A percentile compares a stretch with the other conserved stretches of the same genome.
These are phyloP conservation scores for Axis porcinus DNA, from an alignment of 2,113 vertebrate species.

Conservation along the genomic window DNA sequence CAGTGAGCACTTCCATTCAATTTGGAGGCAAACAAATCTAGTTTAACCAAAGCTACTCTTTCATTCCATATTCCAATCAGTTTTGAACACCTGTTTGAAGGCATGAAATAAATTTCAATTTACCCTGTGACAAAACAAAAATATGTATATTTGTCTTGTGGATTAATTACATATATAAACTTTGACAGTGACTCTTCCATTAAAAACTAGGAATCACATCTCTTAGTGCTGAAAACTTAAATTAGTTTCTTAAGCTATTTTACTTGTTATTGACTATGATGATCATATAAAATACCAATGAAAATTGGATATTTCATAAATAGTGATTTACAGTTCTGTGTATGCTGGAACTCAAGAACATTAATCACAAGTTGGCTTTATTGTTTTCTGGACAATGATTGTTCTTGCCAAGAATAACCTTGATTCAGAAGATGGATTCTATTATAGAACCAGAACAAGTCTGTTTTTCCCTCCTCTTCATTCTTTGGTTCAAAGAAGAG, in stretches of 20 bases:
- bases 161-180: conserved; percentile 28
- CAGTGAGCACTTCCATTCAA: not conserved
- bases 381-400: conserved; percentile 26
- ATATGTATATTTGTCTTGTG: not conserved
- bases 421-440: not conserved
- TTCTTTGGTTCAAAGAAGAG: not conserved
- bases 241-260: conserved; percentile 38
- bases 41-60: not conserved
- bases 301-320: conserved; percentile 25
- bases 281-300: not conserved
- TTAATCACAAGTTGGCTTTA: conserved; percentile 7
- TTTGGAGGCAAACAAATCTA: not conserved
- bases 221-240: conserved; percentile 39
- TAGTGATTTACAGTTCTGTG: not conserved
- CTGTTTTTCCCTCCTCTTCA: not conserved
- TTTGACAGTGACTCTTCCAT: not conserved
- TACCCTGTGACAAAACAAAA: not conserved
- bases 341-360: not conserved
- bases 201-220: not conserved
- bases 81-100: not conserved
- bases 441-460: not conserved
- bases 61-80: not conserved
- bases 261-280: not conserved
- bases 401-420: not conserved
- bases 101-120: not conserved